A percentile compares a stretch with the other conserved stretches of the same genome.
Conservation (phyloP, 53 echinoderm and acorn worm species). For the Antedon mediterranea region DNA sequence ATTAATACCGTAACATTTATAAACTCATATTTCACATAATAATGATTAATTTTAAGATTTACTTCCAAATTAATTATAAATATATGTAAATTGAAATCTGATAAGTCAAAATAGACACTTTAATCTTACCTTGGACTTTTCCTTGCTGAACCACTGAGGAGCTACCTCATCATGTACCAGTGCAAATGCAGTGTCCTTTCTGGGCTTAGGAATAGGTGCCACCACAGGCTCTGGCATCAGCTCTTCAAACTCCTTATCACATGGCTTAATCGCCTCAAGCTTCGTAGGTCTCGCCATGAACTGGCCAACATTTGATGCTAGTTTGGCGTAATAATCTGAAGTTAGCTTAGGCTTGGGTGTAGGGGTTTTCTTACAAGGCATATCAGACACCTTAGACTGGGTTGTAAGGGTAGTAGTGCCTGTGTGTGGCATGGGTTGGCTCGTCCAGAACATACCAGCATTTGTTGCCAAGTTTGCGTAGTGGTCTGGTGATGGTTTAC, state of each 20-base stretch:
- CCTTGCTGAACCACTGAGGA: not conserved
- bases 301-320: too few species aligned
- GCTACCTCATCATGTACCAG: not conserved
- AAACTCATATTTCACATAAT: too few species aligned
- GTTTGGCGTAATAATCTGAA: too few species aligned
- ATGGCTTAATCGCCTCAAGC: too few species aligned
- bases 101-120: too few species aligned
- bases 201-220: not conserved
- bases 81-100: too few species aligned
- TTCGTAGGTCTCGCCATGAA: not conserved
- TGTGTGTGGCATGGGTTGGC: not conserved
- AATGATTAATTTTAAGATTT: too few species aligned
- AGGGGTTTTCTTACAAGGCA: not conserved
- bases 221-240: not conserved
- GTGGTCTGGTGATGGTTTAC: not conserved
- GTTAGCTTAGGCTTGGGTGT: not conserved
- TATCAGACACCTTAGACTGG: not conserved
- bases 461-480: not conserved
- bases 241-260: too few species aligned
- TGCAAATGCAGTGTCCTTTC: not conserved
- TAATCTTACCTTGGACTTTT: not conserved
- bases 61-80: too few species aligned
- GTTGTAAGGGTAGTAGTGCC: not conserved
- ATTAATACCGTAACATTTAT: too few species aligned
- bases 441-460: not conserved